Evolutionary conservation across 2,797 vertebrate species (phyloP), one percentile per base, ranked within the genome.

Genomic region (Ataeniobius toweri): DNA sequence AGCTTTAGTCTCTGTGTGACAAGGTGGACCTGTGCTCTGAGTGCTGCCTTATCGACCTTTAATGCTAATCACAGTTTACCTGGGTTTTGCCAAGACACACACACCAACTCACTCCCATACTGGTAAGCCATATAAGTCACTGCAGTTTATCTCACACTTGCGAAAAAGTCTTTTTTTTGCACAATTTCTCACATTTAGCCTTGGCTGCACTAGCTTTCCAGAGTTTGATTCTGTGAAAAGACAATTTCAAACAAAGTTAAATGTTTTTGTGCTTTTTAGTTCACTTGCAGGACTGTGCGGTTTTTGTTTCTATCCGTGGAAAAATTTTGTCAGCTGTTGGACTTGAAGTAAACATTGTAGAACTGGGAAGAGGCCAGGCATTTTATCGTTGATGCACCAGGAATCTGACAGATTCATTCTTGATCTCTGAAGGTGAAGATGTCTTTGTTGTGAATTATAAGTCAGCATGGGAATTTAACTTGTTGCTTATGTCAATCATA

Each of bases 11-110:
- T 76, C 76, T 85, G 80, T 88, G 73, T 75, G 82, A 81, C 88
- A 80, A 87, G 86, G 87, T 78, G 83, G 82, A 91, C 90, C 80
- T 90, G 82, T 89, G 90, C 82, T 89, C 77, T 8, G 50, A 78
- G 53, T 44, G 12, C 51, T 78, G 73, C 70, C 31, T 80, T 16
- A 44, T 88, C 72, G 79, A 55, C 26, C 51, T 10, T 75, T 85
- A 87, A 85, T 86, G 80, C 84, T 87, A 88, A 89, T 91, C 84
- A 79, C 78, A 75, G 72, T 86, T 79, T 78, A 81, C 82, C 31
- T 14, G 26, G 71, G 48, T 63, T 87, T 79, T 86, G 83, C 71
- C 77, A 85, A 83, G 82, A 76, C 1, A 12, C 84, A 75, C 59
- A 71, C 75, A 61, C 48, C 51, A 28, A 36, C 28, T n/a, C 24